Evolutionary conservation across 2,888 invertebrate genomes (phyloP), one percentile per base, ranked within the genome.

Genomic region (Chloromyia formosa): DNA sequence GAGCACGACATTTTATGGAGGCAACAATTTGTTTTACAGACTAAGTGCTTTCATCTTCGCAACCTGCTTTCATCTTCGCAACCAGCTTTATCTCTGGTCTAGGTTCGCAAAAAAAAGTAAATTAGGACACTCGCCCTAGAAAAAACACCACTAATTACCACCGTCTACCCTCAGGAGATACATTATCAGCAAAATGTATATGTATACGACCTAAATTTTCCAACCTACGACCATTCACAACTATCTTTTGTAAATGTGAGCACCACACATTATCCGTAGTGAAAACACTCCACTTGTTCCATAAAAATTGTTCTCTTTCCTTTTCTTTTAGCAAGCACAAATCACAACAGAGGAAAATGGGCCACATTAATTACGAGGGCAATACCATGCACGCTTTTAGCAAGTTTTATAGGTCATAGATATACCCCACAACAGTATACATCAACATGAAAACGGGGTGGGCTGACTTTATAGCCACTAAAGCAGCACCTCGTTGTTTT

Each of bases 341-440:
- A 22, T 20, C 56, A 18, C 18, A 22, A 23, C 60, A 60, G 23
- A 58, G 18, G 60, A 66, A 62, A 45, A 66, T 45, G 20, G 66
- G 66, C 20, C 45, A 45, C 66, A 40, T 66, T 66, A 66, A 66
- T 66, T 66, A 22, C 66, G 18, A 20, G 20, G 42, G 49, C 66
- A 64, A 23, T 49, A 66, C 45, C 27, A n/a, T 35, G 35, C 40
- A 45, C 7, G 60, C 23, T 60, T 56, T 22, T 23, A 20, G 42
- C 18, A 18, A 5, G 20, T 66, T 66, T 18, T 45, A 45, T 66
- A 45, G 66, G 66, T 66, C 66, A 45, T 18, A 10, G 1, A 20
- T 14, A 22, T 4, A 49, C 27, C 27, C 27, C 27, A 35, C 27
- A 35, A 35, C 27, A 35, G 27, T 35, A 35, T 35, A 35, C 2